Conservation (phyloP, 2,113 vertebrate genomes). For the Recurvirostra avosetta region DNA sequence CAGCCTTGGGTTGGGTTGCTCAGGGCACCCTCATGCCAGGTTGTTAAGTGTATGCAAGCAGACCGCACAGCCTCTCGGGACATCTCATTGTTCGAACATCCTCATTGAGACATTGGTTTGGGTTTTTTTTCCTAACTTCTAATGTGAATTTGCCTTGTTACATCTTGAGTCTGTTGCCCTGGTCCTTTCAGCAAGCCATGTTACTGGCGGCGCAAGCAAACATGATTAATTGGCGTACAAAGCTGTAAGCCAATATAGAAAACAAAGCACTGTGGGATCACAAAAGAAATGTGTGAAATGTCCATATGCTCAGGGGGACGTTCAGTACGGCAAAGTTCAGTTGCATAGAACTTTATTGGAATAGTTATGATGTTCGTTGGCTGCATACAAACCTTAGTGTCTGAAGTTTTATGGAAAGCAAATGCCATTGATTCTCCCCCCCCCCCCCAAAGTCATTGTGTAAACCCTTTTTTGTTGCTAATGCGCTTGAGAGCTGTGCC, state of each 20-base stretch:
- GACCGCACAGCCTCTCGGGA: neutral
- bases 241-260: neutral
- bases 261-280: neutral
- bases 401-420: neutral
- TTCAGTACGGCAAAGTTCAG: neutral
- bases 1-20: neutral
- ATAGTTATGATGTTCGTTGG: too few relatives aligned
- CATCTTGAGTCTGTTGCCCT: neutral
- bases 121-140: too few relatives aligned
- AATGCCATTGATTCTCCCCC: neutral
- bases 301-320: rapidly evolving
- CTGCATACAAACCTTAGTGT: neutral
- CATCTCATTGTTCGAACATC: neutral
- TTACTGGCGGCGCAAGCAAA: neutral
- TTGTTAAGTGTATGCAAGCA: neutral
- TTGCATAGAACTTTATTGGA: neutral
- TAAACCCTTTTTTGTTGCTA: neutral
- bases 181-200: neutral
- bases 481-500: neutral
- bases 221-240: neutral
- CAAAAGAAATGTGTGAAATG: neutral
- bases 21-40: neutral
- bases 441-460: neutral
- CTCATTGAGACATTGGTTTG: neutral
- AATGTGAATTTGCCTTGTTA: neutral